Conservation (phyloP, 2,797 vertebrate species). For the Eleutherodactylus coqui region DNA sequence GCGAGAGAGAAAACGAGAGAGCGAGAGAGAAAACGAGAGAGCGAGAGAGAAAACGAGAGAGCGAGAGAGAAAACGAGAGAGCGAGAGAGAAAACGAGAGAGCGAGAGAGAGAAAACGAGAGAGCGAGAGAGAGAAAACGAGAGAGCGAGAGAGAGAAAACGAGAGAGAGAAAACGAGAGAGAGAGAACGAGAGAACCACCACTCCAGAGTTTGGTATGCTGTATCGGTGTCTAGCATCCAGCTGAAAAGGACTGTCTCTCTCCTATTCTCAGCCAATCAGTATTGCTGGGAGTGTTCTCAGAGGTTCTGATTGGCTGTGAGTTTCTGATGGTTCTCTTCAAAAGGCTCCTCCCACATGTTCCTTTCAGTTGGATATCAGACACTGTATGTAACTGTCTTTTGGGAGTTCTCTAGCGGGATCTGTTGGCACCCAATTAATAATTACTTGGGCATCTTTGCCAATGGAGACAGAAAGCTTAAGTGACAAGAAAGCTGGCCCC, state of each 20-base stretch:
- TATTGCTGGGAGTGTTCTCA: neutral
- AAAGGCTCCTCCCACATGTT: neutral
- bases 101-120: too few species aligned
- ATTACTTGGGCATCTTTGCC: too few species aligned
- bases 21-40: too few species aligned
- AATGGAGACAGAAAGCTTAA: too few species aligned
- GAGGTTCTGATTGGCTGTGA: neutral
- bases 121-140: too few species aligned
- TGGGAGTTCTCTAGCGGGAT: neutral
- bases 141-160: too few species aligned
- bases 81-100: too few species aligned
- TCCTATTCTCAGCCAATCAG: neutral
- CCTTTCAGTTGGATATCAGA: neutral
- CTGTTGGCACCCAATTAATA: neutral
- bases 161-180: too few species aligned
- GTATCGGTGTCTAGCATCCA: neutral
- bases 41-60: too few species aligned
- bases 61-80: too few species aligned
- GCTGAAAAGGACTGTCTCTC: neutral
- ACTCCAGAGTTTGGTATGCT: neutral
- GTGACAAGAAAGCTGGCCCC: neutral
- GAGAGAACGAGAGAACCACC: too few species aligned
- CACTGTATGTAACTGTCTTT: neutral
- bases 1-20: too few species aligned
- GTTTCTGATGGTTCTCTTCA: neutral